Conservation (phyloP, 2,888 invertebrate species). For the Phalera bucephala region DNA sequence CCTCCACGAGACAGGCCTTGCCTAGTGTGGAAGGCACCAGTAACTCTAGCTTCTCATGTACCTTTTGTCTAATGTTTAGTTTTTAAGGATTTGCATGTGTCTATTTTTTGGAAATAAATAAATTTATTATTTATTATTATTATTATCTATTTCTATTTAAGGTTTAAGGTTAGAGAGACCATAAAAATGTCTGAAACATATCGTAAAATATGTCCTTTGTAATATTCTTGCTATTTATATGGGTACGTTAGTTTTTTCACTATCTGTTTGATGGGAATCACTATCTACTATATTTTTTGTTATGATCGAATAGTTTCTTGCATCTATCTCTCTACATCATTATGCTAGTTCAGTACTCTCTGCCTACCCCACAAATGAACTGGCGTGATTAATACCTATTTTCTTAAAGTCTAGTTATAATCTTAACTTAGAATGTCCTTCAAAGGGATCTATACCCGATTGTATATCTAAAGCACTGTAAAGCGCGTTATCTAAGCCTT, state of each 20-base stretch:
- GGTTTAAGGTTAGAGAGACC: constrained; percentile 16
- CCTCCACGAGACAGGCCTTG: too few species aligned
- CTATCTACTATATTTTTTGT: neutral
- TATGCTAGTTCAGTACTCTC: too few species aligned
- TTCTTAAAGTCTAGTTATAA: neutral
- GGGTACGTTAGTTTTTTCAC: neutral
- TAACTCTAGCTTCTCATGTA: too few species aligned
- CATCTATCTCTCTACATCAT: too few species aligned
- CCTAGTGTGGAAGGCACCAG: too few species aligned
- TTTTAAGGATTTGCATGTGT: too few species aligned
- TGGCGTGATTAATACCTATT: neutral
- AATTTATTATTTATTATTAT: constrained; percentile 4
- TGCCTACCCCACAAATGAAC: too few species aligned
- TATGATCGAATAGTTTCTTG: neutral
- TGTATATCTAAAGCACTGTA: too few species aligned
- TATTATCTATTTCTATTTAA: constrained; percentile 13
- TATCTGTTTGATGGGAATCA: neutral
- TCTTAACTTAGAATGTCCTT: neutral
- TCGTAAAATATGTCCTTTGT: constrained; percentile 19
- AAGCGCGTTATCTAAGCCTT: too few species aligned
- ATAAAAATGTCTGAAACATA: constrained; percentile 24
- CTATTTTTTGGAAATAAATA: too few species aligned
- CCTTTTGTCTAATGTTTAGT: too few species aligned
- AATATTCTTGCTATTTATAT: constrained; percentile 11
- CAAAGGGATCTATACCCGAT: neutral